These are phyloP conservation scores for Todiramphus chloris DNA, from an alignment of 2,113 vertebrate genomes.

Conservation along the genomic window DNA sequence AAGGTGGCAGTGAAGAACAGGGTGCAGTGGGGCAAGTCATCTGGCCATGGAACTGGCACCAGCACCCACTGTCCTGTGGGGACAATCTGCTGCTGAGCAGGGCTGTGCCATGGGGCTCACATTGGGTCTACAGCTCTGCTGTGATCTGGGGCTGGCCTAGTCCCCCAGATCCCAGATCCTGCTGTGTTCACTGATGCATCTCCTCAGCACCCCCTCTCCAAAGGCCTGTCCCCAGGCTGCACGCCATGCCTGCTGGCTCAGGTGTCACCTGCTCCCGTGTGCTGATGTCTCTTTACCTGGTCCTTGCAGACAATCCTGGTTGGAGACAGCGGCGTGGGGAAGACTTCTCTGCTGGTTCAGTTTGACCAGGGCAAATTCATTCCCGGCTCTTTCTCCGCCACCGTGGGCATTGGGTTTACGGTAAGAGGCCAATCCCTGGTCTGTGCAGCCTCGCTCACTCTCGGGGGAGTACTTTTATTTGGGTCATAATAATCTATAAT, in stretches of 20 bases:
- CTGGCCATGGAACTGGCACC: accelerated
- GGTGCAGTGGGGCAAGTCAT: accelerated
- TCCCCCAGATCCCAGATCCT: neutral
- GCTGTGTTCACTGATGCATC: neutral
- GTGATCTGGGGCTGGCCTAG: neutral
- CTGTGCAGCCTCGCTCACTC: neutral
- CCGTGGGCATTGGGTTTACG: constrained; percentile 92
- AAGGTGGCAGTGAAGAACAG: neutral
- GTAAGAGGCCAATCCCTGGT: constrained; percentile 70
- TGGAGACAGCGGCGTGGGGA: constrained; percentile 90
- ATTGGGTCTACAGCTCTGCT: accelerated
- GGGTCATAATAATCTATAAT: neutral
- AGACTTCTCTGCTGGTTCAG: constrained; percentile 91
- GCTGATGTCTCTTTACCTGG: neutral
- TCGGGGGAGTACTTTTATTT: neutral
- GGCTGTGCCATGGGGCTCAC: neutral
- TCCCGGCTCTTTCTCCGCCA: constrained; percentile 90
- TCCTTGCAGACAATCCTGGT: constrained; percentile 88
- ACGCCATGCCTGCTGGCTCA: accelerated
- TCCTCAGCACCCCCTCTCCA: neutral
- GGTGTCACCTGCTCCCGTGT: accelerated
- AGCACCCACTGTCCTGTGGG: neutral
- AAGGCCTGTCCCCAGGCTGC: accelerated
- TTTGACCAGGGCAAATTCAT: constrained; percentile 96
- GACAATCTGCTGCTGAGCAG: neutral